phyloP scores from a whole-genome alignment of 2,113 vertebrate species.

The Eretmochelys imbricata region DNA sequence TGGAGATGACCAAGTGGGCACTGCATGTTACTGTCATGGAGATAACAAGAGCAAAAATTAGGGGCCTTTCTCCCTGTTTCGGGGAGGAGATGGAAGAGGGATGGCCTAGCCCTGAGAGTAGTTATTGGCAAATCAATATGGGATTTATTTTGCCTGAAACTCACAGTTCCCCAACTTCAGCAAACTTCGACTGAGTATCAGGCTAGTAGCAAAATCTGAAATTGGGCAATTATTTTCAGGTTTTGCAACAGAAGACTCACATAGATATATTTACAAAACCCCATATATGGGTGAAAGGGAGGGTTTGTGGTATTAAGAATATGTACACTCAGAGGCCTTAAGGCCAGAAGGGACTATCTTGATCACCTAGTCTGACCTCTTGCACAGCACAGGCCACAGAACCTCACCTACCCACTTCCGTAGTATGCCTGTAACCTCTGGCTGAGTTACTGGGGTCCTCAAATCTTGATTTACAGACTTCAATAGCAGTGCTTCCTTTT shows the following conservation, averaged over 20 bases:
- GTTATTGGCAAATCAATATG: neutral
- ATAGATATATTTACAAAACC: neutral
- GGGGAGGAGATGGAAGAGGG: neutral
- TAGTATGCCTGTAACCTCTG: neutral
- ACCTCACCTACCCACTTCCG: neutral
- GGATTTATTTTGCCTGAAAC: too few relatives aligned
- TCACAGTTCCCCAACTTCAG: too few relatives aligned
- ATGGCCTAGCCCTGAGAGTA: accelerated
- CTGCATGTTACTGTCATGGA: neutral
- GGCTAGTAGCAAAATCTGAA: neutral
- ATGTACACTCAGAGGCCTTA: neutral
- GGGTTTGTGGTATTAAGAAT: neutral
- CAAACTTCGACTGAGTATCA: too few relatives aligned
- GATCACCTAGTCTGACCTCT: neutral
- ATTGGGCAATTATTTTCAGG: accelerated
- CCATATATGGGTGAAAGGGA: too few relatives aligned
- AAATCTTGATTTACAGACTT: neutral
- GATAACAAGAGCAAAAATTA: neutral
- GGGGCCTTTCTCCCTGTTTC: neutral
- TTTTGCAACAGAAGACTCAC: neutral
- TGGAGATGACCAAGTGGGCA: neutral
- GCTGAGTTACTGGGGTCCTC: neutral
- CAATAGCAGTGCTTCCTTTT: neutral
- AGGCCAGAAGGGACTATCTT: neutral
- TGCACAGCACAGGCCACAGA: neutral